Base-by-base conservation (phyloP, 2,797 vertebrate genomes). In the Miichthys miiuy region DNA sequence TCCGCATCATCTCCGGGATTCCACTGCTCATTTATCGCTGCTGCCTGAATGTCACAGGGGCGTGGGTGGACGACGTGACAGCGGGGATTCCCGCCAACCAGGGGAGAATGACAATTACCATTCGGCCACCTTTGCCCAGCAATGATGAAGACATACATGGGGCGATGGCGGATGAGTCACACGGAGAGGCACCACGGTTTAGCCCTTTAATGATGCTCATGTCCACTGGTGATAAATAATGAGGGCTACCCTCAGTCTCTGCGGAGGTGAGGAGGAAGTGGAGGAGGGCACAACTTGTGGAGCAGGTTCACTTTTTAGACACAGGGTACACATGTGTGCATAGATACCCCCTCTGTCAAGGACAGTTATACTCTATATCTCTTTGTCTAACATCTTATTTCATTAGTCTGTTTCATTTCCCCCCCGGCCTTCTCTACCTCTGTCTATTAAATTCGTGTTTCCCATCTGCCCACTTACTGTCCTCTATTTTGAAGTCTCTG, bases 51-150 rank as follows among this genome's bases (percentile, higher is more conserved):
- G 89, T 91, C 91, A 92, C 50, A 25, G 52, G 67, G 69, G 41
- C 14, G 86, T 85, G 86, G 90, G 84, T 30, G 77, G 89, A 72
- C 42, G 52, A 83, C 50, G 42, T 84, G 87, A 84, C 88, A 2
- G n/a, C 52, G 38, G 91, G 88, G 88, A 92, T 92, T 91, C 89
- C 91, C 73, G 84, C 80, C 80, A 91, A 85, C 77, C 38, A 18
- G 64, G 67, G 34, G 76, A 86, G 89, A 87, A 89, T 89, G 79
- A 87, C 90, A 91, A 94, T 94, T 93, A 90, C 81, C 80, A 64
- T 63, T 85, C 74, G 55, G 76, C 63, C 70, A 82, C 81, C 82
- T 85, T 78, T 84, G 62, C 42, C 81, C 52, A 48, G 72, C 63
- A 23, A 61, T 79, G 80, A 72, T 13, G 27, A 47, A 50, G 73